phyloP scores from a whole-genome alignment of 2,797 vertebrate species.

The Sebastes hubbsi region DNA sequence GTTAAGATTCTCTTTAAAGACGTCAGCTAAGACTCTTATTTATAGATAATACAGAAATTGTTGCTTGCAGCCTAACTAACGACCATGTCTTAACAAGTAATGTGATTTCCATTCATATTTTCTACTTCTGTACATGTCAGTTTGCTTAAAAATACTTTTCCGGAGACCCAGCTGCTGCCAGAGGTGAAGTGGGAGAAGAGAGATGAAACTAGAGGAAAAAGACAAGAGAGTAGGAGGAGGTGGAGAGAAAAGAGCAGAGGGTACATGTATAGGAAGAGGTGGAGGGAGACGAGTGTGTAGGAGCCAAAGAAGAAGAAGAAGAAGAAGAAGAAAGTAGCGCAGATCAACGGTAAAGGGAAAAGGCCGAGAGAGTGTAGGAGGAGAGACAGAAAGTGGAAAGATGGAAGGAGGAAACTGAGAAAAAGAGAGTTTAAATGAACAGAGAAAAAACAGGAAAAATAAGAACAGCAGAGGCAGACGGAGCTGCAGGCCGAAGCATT shows the following conservation, averaged over 20 bases:
- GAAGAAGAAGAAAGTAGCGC: not conserved
- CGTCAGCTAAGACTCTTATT: not conserved
- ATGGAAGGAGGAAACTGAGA: not conserved
- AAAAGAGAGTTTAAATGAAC: not conserved
- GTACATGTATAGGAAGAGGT: constrained; percentile 41
- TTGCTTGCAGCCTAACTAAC: not conserved
- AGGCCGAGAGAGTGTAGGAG: constrained; percentile 34
- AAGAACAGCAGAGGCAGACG: constrained; percentile 19
- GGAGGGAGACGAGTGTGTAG: constrained; percentile 17
- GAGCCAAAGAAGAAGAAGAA: constrained; percentile 5
- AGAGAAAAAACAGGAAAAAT: not conserved
- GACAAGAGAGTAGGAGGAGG: constrained; percentile 34
- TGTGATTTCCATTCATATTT: not conserved
- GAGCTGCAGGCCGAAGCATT: constrained; percentile 46
- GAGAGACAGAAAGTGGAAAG: constrained; percentile 14
- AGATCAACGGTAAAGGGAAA: not conserved
- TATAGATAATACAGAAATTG: not conserved
- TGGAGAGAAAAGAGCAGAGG: constrained; percentile 16
- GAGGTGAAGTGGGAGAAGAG: constrained; percentile 24
- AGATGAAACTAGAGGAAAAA: constrained; percentile 25
- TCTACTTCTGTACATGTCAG: not conserved
- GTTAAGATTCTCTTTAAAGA: not conserved
- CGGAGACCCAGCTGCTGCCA: constrained; percentile 38
- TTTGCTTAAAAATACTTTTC: constrained; percentile 22
- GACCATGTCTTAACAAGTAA: not conserved